Conservation (phyloP, 1,140 invertebrate species). For the Chrysoperla carnea region DNA sequence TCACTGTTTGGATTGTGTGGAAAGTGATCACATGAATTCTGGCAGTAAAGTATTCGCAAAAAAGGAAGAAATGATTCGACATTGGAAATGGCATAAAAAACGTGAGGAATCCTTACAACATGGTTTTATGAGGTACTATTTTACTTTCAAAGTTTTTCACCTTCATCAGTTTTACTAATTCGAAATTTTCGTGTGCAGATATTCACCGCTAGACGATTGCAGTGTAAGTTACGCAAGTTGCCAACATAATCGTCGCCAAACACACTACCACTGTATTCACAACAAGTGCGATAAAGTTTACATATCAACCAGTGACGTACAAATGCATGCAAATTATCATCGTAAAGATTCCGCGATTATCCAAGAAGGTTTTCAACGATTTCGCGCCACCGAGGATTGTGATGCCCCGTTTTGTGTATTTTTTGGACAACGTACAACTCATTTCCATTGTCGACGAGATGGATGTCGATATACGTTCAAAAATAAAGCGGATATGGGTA, state of each 20-base stretch:
- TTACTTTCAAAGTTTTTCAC: too few species aligned
- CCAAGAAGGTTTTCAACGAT: constrained; percentile 62
- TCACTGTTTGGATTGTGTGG: constrained; percentile 78
- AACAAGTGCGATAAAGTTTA: constrained; percentile 92
- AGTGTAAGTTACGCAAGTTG: constrained; percentile 54
- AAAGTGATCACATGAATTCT: constrained; percentile 20
- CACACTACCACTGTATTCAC: constrained; percentile 96
- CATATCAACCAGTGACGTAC: constrained; percentile 95
- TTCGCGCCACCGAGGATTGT: constrained; percentile 86
- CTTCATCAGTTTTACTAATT: neutral
- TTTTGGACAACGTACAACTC: constrained; percentile 88
- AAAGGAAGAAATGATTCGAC: constrained; percentile 97
- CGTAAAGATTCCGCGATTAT: constrained; percentile 94
- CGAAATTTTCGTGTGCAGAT: constrained; percentile 7
- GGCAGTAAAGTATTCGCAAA: constrained; percentile 80
- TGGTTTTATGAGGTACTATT: constrained; percentile 77
- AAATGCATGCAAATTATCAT: constrained; percentile 99
- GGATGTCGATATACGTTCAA: constrained; percentile 93
- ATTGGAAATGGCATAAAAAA: constrained; percentile 99
- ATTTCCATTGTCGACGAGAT: constrained; percentile 86
- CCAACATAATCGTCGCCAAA: constrained; percentile 90
- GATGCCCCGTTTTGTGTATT: constrained; percentile 74
- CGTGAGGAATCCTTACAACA: constrained; percentile 90
- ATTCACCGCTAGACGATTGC: constrained; percentile 81
- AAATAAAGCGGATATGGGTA: constrained; percentile 99